Conservation (phyloP, 2,113 vertebrate species). For the Cyprinodon variegatus region DNA sequence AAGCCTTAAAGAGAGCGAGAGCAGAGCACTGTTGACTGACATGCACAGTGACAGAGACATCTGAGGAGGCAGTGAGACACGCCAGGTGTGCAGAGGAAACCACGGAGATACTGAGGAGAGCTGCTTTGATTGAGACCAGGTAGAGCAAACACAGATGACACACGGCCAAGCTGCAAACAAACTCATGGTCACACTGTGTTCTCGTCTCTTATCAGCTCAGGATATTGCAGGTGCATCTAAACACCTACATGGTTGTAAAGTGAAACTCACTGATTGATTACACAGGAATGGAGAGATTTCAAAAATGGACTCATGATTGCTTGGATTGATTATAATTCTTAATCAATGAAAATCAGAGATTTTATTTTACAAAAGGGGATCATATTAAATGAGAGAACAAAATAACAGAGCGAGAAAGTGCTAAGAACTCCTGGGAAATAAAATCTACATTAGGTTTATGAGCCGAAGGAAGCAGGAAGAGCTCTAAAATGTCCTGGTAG, state of each 20-base stretch:
- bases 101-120: constrained; percentile 7
- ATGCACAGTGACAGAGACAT: background rate
- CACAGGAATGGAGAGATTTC: too few relatives aligned
- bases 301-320: background rate
- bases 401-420: background rate
- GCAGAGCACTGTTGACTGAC: constrained; percentile 16
- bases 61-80: background rate
- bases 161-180: constrained; percentile 11
- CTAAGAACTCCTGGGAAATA: background rate
- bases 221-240: background rate
- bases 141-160: constrained; percentile 19
- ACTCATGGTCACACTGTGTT: constrained; percentile 5
- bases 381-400: background rate
- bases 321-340: too few relatives aligned
- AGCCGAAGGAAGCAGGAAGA: background rate
- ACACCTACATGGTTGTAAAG: background rate
- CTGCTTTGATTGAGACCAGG: constrained; percentile 13
- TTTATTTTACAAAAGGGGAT: background rate
- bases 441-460: background rate
- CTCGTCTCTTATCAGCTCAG: constrained; percentile 1
- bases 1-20: constrained; percentile 3
- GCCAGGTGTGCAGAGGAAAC: constrained; percentile 2
- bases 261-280: too few relatives aligned
- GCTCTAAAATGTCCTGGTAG: background rate
- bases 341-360: background rate